Evolutionary conservation across 2,113 vertebrate species (phyloP), one percentile per base, ranked within the genome.

Genomic region (Sigmodon hispidus): DNA sequence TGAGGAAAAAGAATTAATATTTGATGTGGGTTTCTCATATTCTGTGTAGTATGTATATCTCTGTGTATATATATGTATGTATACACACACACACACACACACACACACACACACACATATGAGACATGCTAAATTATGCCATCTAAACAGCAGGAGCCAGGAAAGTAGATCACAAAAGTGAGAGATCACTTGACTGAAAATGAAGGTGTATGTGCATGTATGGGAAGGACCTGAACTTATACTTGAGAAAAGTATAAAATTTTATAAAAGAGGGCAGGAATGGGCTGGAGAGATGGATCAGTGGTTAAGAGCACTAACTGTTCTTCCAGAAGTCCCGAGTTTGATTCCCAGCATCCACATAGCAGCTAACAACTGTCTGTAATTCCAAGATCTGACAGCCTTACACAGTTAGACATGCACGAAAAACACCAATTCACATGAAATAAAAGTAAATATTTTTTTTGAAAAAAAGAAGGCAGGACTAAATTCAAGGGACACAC

Each of bases 11-110:
- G 61, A 69, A 61, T 83, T 83, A 4, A 0, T 89, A 48, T 76
- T n/a, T 36, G 93, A 11, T 90, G n/a, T 91, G 90, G 50, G 83
- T 87, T 97, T 29, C 36, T 83, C 26, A 31, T 77, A 24, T 36
- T 70, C 63, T n/a, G 22, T 67, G 22, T 45, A 76, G 70, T 50
- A 15, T 76, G 8, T 48, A 48, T 34, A 9, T 57, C 19, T 81
- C n/a, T n/a, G n/a, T n/a, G 26, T 63, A 21, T 45, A 45, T 17
- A 21, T 70, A n/a, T 21, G 55, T 55, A 55, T 55, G 55, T 55
- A 57, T 57, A 7, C 16, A n/a, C n/a, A n/a, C 12, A 12, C 52
- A 52, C 52, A 52, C 12, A 52, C 52, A 52, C 7, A 52, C 12
- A 52, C 52, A 52, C 7, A 52, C 12, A 52, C 52, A 52, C 7